Evolutionary conservation across 2,888 invertebrate genomes (phyloP).

Genomic region (Nycteola revayana): DNA sequence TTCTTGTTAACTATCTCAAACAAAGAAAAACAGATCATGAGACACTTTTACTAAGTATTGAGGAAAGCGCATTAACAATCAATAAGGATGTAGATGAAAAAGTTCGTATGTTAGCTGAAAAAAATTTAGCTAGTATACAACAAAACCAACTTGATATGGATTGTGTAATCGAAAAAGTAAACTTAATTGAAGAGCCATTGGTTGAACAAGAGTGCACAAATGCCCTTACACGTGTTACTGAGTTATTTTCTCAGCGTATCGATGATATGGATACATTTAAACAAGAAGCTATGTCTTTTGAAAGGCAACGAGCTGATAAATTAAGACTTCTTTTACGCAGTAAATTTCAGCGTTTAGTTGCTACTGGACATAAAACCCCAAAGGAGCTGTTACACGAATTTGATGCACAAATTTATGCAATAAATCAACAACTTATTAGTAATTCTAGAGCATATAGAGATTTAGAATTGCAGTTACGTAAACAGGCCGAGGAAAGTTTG

Average conservation of each 20-base stretch:
- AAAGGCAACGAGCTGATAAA: constrained; percentile 56
- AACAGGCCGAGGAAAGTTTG: constrained; percentile 47
- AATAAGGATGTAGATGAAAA: constrained; percentile 51
- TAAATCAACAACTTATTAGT: constrained; percentile 66
- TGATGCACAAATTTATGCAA: constrained; percentile 58
- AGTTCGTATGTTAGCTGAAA: constrained; percentile 48
- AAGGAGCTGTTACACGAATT: constrained; percentile 60
- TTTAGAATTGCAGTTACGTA: constrained; percentile 50
- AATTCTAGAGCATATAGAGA: constrained; percentile 59
- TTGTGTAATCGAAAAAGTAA: constrained; percentile 39
- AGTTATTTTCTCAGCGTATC: constrained; percentile 37
- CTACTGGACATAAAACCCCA: constrained; percentile 50
- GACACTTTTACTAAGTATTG: constrained; percentile 36
- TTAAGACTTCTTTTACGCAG: constrained; percentile 50
- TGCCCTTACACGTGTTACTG: constrained; percentile 39
- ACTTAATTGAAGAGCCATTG: constrained; percentile 17
- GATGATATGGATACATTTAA: constrained; percentile 47
- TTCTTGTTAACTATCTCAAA: constrained; percentile 55
- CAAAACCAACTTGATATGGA: constrained; percentile 50
- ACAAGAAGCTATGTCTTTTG: constrained; percentile 47
- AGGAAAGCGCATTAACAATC: constrained; percentile 33
- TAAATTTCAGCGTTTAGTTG: constrained; percentile 53
- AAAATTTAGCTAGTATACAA: constrained; percentile 46
- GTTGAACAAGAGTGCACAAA: constrained; percentile 31
- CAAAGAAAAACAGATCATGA: constrained; percentile 48